phyloP scores from a whole-genome alignment of 2,113 vertebrate genomes.

The Misgurnus anguillicaudatus region DNA sequence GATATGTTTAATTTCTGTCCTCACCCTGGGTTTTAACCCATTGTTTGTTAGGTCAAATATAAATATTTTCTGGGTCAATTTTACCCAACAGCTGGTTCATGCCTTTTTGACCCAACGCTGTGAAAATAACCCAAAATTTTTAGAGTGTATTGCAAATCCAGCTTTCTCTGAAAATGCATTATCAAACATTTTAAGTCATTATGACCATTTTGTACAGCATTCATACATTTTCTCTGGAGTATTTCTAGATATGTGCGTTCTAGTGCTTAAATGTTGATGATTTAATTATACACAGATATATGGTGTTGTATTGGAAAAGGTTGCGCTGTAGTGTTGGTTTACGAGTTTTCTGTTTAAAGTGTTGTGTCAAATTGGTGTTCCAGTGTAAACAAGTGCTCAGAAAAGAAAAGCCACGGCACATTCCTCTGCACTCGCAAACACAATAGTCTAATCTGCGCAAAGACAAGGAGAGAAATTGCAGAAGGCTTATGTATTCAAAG shows the following conservation, averaged over 20 bases:
- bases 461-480: conserved; percentile 59
- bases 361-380: conserved; percentile 35
- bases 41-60: no score
- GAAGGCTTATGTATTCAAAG: conserved; percentile 69
- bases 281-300: background rate
- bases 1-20: no score
- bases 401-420: conserved; percentile 22
- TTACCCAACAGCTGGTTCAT: no score
- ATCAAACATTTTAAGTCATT: background rate
- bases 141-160: no score
- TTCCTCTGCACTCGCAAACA: conserved; percentile 35
- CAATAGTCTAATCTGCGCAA: conserved; percentile 56
- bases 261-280: background rate
- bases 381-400: conserved; percentile 36
- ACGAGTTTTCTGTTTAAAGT: conserved; percentile 41
- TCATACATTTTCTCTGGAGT: no score
- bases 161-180: no score
- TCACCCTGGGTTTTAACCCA: no score
- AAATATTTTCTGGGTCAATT: no score
- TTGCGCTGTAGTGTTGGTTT: background rate
- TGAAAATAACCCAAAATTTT: no score
- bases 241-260: no score
- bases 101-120: no score
- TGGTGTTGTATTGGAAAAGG: background rate
- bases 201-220: background rate